Evolutionary conservation across 2,113 vertebrate genomes (phyloP).

Genomic region (Saguinus imperator): DNA sequence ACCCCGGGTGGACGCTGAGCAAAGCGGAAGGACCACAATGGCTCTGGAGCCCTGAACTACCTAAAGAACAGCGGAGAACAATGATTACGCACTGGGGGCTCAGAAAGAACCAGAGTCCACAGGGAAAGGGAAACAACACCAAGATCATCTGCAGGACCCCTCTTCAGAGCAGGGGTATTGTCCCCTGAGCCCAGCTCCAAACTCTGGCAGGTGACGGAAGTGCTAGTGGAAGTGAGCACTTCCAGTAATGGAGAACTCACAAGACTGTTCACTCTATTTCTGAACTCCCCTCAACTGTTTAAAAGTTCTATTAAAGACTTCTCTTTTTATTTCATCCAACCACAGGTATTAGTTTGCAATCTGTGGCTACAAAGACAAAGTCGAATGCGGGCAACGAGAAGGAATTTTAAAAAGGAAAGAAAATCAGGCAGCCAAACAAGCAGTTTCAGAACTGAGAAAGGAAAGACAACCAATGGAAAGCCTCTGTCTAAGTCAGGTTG

Average conservation of each 20-base stretch:
- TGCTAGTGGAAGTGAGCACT: background rate
- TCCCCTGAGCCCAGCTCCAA: background rate
- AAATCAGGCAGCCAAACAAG: background rate
- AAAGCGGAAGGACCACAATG: background rate
- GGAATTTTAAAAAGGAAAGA: background rate
- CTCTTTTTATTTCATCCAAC: background rate
- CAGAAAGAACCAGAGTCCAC: background rate
- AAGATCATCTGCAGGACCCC: background rate
- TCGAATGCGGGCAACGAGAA: background rate
- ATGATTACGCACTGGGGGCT: background rate
- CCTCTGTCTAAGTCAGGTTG: background rate
- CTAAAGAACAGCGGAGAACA: background rate
- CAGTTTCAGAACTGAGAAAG: background rate
- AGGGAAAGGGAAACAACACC: background rate
- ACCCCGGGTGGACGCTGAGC: background rate
- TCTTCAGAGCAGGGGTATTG: background rate
- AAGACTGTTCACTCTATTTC: background rate
- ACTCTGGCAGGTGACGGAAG: background rate
- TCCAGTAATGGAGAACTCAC: background rate
- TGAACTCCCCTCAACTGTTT: background rate
- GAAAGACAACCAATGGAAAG: background rate
- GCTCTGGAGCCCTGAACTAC: background rate
- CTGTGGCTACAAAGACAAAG: background rate
- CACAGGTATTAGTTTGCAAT: background rate
- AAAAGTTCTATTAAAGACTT: conserved; percentile 38